phyloP scores from a whole-genome alignment of 2,888 invertebrate genomes.

The Agonopterix heracliana region DNA sequence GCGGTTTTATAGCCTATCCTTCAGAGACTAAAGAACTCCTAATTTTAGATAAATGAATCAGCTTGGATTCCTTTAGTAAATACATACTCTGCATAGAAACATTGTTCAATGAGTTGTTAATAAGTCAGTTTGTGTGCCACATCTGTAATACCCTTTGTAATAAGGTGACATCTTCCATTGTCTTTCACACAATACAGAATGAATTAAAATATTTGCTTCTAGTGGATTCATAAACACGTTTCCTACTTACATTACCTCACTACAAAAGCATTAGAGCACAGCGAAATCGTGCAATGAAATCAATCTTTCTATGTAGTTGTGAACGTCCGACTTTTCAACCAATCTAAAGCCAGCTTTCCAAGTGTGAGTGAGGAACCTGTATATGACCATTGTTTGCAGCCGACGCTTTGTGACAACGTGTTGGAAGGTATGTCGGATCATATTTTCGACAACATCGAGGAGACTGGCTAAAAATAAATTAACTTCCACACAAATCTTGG shows the following conservation, averaged over 20 bases:
- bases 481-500: slow-evolving; percentile 17
- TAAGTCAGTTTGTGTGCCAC: too few species aligned
- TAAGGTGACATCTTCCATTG: too few species aligned
- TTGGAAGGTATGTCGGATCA: slow-evolving; percentile 26
- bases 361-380: slow-evolving; percentile 29
- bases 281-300: slow-evolving; percentile 49
- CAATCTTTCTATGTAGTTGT: slow-evolving; percentile 39
- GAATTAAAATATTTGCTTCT: too few species aligned
- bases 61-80: background rate
- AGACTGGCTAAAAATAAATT: slow-evolving; percentile 30
- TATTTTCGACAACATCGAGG: slow-evolving; percentile 26
- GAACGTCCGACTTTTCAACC: slow-evolving; percentile 44
- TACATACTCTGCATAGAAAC: too few species aligned
- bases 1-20: slow-evolving; percentile 36
- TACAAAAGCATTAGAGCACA: slow-evolving; percentile 51
- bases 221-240: slow-evolving; percentile 23
- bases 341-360: slow-evolving; percentile 24
- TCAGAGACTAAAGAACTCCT: slow-evolving; percentile 24
- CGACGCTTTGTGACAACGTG: slow-evolving; percentile 23
- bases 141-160: too few species aligned
- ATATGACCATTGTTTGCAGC: slow-evolving; percentile 36
- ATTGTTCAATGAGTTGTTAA: too few species aligned
- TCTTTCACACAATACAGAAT: too few species aligned
- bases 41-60: slow-evolving; percentile 23
- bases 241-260: slow-evolving; percentile 19